Base-by-base conservation (phyloP, 2,888 invertebrate species). In the Frankliniella intonsa region DNA sequence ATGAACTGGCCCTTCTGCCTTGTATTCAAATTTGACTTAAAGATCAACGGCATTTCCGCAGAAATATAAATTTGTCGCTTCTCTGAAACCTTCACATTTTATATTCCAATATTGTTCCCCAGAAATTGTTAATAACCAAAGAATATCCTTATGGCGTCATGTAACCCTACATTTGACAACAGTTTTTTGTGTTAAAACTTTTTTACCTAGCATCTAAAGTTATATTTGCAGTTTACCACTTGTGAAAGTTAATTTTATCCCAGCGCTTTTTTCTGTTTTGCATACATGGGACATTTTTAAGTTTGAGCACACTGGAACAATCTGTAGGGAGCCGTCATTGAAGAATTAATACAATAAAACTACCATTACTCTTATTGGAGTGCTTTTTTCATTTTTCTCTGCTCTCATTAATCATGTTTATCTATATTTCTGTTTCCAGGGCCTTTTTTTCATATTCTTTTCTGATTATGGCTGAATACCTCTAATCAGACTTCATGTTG, bases 401-500 rank as follows among this genome's bases (percentile, higher is more conserved):
- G 0, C 17, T 62, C 55, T 55, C 12, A 17, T n/a, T 17, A 7
- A 12, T 14, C 12, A 12, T 51, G 12, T 55, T 55, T 10, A 8
- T 19, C 14, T 55, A 17, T 3, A 62, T 14, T 14, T 17, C 14
- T 62, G 17, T n/a, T 62, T 62, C n/a, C 62, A 62, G 62, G 62
- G 62, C 17, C 62, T 19, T 17, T 14, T 62, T 3, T 62, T 62
- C 17, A 2, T 55, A 14, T 55, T 14, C 25, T 76, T 25, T 76
- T 76, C 12, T 25, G 11, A 12, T 22, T 25, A 76, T 76, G 69
- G 69, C 69, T 76, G 69, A 9, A 9, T 25, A 76, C 69, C 69
- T 76, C 12, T 76, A 76, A 76, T 11, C 69, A 17, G 25, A 76
- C 84, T 84, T 85, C 84, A 85, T 85, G 85, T 84, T 84, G 82